Evolutionary conservation across 2,797 vertebrate genomes (phyloP).

Genomic region (Hydrolagus colliei): DNA sequence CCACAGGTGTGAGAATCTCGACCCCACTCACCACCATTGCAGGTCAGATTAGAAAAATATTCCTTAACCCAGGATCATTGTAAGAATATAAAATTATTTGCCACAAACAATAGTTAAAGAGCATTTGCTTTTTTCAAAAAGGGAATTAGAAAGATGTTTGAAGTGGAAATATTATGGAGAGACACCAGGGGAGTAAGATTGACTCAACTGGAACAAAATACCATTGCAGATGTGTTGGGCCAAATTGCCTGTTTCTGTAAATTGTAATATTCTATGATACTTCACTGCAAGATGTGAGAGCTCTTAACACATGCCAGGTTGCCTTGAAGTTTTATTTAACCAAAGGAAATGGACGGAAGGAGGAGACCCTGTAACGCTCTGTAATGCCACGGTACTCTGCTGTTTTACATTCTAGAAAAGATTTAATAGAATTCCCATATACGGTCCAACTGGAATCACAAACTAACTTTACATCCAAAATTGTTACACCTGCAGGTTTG

Average conservation of each 20-base stretch:
- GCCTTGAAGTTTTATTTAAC: conserved; percentile 1
- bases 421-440: not conserved
- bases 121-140: not conserved
- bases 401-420: not conserved
- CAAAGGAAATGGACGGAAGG: conserved; percentile 1
- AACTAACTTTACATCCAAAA: not conserved
- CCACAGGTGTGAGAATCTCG: no score
- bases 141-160: not conserved
- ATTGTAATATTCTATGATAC: not conserved
- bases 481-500: not conserved
- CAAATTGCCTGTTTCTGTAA: not conserved
- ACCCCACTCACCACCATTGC: no score
- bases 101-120: not conserved
- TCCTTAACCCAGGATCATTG: not conserved
- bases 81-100: not conserved
- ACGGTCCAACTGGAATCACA: not conserved
- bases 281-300: not conserved
- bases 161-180: not conserved
- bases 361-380: not conserved
- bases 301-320: not conserved
- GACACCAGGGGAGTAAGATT: not conserved
- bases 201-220: not conserved
- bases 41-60: no score
- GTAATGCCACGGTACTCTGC: not conserved
- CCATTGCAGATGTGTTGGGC: not conserved